Conservation (phyloP, 2,888 invertebrate genomes). For the Scaptomyza flava region DNA sequence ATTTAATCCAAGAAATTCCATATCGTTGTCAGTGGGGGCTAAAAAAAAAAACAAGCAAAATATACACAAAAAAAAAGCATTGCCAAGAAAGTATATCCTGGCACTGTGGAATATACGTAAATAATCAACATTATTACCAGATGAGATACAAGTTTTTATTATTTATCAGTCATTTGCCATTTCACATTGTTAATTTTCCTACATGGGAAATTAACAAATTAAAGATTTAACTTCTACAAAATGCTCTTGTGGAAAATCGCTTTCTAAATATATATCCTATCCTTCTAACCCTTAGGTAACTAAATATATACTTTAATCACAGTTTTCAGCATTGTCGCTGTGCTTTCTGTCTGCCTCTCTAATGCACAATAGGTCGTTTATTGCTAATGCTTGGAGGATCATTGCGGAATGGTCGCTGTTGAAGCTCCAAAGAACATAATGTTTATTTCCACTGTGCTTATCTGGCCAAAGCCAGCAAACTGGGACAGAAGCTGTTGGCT, state of each 20-base stretch:
- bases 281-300: background rate
- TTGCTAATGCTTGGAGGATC: conserved; percentile 56
- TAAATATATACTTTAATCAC: conserved; percentile 12
- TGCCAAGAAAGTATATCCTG: conserved; percentile 12
- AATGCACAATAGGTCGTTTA: conserved; percentile 36
- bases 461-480: conserved; percentile 52
- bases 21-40: conserved; percentile 58
- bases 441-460: conserved; percentile 77
- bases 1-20: conserved; percentile 79
- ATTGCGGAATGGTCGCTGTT: conserved; percentile 50
- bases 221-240: background rate
- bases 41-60: conserved; percentile 5
- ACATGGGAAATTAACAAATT: background rate
- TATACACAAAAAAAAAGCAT: conserved; percentile 18
- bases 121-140: background rate
- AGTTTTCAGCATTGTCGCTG: background rate
- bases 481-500: conserved; percentile 28
- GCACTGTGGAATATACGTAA: conserved; percentile 51
- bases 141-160: background rate
- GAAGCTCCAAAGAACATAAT: conserved; percentile 48
- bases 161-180: background rate
- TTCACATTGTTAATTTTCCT: background rate
- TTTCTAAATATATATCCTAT: background rate
- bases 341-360: background rate
- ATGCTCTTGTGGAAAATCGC: background rate